Percentiles rank a stretch among this genome's conserved stretches.
Conservation (phyloP, 2,113 vertebrate genomes). For the Oryzias celebensis region DNA sequence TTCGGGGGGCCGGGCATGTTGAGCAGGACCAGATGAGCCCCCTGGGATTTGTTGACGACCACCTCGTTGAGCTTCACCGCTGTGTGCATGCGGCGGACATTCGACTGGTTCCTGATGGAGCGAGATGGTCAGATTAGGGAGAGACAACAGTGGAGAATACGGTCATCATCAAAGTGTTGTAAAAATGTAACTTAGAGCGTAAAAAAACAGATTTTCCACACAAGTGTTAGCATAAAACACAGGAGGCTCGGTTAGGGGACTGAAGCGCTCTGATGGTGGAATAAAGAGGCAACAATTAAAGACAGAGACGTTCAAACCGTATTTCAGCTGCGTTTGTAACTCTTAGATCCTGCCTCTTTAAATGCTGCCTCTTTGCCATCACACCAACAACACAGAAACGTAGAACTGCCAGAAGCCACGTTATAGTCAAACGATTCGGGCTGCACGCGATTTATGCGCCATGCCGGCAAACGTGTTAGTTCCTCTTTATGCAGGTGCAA, state of each 20-base stretch:
- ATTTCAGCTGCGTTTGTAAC: background rate
- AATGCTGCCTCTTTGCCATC: slow-evolving; percentile 44
- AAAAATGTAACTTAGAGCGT: background rate
- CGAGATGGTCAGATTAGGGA: slow-evolving; percentile 13
- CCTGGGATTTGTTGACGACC: slow-evolving; percentile 89
- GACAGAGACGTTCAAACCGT: background rate
- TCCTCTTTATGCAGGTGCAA: slow-evolving; percentile 24
- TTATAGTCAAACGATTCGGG: background rate
- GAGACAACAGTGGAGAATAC: too few relatives aligned
- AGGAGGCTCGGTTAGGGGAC: slow-evolving; percentile 1
- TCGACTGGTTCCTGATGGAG: slow-evolving; percentile 87
- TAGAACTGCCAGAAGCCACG: slow-evolving; percentile 26
- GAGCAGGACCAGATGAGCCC: slow-evolving; percentile 90
- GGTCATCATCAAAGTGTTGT: background rate
- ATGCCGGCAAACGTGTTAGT: background rate
- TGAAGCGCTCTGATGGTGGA: slow-evolving; percentile 3
- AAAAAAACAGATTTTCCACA: too few relatives aligned
- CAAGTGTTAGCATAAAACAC: too few relatives aligned
- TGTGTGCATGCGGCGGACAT: slow-evolving; percentile 96
- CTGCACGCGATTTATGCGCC: background rate
- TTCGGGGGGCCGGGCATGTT: slow-evolving; percentile 96
- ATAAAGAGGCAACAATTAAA: slow-evolving; percentile 44
- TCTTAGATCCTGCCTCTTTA: slow-evolving; percentile 5
- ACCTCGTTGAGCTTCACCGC: slow-evolving; percentile 93
- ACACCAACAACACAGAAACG: background rate